A percentile compares a stretch with the other conserved stretches of the same genome.
Evolutionary conservation across 2,888 invertebrate genomes (phyloP).

Genomic region (Pristionchus fissidentatus): DNA sequence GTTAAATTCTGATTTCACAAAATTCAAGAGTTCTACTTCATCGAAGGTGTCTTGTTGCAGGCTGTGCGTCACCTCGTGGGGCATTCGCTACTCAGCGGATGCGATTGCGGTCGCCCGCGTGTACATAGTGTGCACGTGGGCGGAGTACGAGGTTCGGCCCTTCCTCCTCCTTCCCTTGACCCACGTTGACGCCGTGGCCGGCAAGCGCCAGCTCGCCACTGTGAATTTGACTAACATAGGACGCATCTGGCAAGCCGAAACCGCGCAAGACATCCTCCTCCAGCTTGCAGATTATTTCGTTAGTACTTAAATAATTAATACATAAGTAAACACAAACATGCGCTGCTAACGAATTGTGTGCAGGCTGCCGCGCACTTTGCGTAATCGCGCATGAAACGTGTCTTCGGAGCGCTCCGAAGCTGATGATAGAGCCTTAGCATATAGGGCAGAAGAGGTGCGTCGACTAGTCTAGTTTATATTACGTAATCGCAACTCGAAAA

Average conservation of each 20-base stretch:
- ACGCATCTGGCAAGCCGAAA: background rate
- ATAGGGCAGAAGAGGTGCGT: constrained; percentile 36
- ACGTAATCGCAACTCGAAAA: too few species aligned
- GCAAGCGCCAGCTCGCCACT: too few species aligned
- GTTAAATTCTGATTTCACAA: too few species aligned
- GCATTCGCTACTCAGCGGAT: constrained; percentile 94
- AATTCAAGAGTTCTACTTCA: too few species aligned
- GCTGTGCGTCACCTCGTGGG: constrained; percentile 96
- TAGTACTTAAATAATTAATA: too few species aligned
- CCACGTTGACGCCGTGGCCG: too few species aligned
- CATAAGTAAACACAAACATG: background rate
- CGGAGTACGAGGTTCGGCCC: constrained; percentile 76
- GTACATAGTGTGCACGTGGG: constrained; percentile 97
- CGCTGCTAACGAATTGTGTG: constrained; percentile 8
- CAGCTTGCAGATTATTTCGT: too few species aligned
- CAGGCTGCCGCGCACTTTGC: background rate
- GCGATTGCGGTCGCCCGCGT: constrained; percentile 98
- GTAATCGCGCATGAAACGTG: constrained; percentile 14
- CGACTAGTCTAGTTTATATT: too few species aligned
- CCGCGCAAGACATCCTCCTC: constrained; percentile 22
- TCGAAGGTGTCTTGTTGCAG: too few species aligned
- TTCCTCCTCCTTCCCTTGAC: background rate
- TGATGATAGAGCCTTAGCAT: background rate
- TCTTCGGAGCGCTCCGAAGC: constrained; percentile 41
- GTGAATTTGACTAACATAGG: too few species aligned